Evolutionary conservation across 2,113 vertebrate genomes (phyloP).

Genomic region (Corythaixoides concolor): DNA sequence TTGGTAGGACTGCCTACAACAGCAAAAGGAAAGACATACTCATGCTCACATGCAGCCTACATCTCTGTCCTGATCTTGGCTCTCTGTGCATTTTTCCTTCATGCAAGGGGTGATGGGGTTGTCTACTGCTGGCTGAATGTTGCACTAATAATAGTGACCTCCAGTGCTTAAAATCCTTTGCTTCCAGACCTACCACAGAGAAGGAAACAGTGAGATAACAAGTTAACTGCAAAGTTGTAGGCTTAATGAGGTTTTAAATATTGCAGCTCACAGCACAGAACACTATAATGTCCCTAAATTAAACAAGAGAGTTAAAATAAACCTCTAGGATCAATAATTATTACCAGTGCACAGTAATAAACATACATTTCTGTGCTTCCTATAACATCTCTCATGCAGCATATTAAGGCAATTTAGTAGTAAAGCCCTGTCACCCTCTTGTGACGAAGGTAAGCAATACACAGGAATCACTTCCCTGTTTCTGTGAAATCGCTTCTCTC

Average conservation of each 20-base stretch:
- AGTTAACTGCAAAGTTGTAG: background rate
- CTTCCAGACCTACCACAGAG: background rate
- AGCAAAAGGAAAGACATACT: background rate
- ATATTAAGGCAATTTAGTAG: background rate
- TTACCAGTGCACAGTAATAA: background rate
- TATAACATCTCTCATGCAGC: background rate
- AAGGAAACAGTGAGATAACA: background rate
- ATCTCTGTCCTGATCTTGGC: background rate
- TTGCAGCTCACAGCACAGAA: background rate
- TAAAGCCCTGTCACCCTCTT: background rate
- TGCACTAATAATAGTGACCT: background rate
- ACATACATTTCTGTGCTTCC: background rate
- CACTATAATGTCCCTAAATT: background rate
- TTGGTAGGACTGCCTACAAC: background rate
- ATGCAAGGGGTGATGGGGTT: background rate
- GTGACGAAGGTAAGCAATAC: background rate
- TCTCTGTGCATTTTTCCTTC: background rate
- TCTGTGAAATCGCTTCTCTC: background rate
- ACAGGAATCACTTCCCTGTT: background rate
- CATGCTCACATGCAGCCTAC: background rate
- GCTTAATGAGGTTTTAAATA: slow-evolving; percentile 39
- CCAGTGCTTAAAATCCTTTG: background rate
- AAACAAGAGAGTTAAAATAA: background rate
- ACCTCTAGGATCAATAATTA: background rate
- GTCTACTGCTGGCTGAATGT: background rate